phyloP scores from a whole-genome alignment of 1,140 invertebrate species.

The Phenacoccus solenopsis region DNA sequence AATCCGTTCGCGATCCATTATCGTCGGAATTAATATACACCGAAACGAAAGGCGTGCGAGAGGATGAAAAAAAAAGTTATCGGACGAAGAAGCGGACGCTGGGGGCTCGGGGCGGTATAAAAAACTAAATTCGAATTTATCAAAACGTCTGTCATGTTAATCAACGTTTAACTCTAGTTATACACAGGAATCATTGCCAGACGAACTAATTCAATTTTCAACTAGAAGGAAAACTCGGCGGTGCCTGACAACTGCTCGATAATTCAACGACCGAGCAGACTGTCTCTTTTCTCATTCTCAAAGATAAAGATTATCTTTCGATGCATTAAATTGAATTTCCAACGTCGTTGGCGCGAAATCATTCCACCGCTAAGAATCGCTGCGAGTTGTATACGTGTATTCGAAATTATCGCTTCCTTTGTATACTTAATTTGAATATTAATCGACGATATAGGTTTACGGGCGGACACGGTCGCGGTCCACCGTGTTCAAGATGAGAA shows the following conservation, averaged over 20 bases:
- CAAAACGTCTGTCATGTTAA: not conserved
- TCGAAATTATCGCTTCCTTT: not conserved
- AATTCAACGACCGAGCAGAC: not conserved
- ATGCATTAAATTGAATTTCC: not conserved
- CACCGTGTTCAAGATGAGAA: not conserved
- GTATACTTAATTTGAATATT: conserved; percentile 3
- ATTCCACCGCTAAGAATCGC: not conserved
- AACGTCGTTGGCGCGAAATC: not conserved
- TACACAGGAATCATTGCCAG: conserved; percentile 1
- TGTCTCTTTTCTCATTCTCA: not conserved
- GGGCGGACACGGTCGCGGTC: not conserved
- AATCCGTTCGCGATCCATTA: not conserved
- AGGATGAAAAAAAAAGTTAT: not conserved
- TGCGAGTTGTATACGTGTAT: not conserved
- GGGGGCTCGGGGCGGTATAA: too few relatives aligned
- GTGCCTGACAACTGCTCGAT: not conserved
- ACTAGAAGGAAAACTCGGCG: not conserved
- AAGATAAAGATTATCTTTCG: conserved; percentile 3
- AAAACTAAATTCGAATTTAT: conserved; percentile 3
- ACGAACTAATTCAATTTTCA: not conserved
- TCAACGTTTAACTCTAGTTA: conserved; percentile 2
- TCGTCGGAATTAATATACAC: not conserved
- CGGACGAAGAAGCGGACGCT: too few relatives aligned
- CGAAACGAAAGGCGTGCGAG: not conserved
- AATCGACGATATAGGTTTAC: not conserved